Percentiles rank a stretch among this genome's conserved stretches.
Evolutionary conservation across 2,888 invertebrate genomes (phyloP).

Genomic region (Pycnomerus fuliginosus): DNA sequence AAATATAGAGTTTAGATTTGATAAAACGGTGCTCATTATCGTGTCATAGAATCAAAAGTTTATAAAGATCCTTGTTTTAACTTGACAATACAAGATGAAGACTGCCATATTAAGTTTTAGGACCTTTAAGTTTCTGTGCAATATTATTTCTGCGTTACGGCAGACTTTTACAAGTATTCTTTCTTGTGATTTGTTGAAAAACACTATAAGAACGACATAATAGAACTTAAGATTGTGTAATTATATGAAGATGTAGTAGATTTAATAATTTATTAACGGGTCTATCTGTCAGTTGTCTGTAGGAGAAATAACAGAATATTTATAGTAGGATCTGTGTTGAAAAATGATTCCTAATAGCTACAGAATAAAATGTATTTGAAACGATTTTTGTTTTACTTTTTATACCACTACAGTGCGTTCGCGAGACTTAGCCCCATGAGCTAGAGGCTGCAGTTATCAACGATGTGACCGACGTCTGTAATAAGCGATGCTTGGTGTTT

Average conservation of each 20-base stretch:
- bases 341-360: constrained; percentile 41
- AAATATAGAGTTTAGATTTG: constrained; percentile 36
- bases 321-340: constrained; percentile 45
- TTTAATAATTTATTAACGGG: constrained; percentile 49
- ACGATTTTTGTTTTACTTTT: too few relatives aligned
- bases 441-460: too few relatives aligned
- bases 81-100: constrained; percentile 46
- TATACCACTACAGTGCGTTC: too few relatives aligned
- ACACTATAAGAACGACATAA: constrained; percentile 20
- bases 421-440: too few relatives aligned
- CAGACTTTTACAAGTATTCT: too few relatives aligned
- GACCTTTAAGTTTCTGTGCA: constrained; percentile 18
- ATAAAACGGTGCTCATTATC: constrained; percentile 43
- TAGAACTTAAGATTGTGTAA: constrained; percentile 32
- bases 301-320: constrained; percentile 36
- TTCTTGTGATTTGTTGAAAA: constrained; percentile 31
- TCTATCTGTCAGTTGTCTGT: constrained; percentile 41
- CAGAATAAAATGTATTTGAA: constrained; percentile 28
- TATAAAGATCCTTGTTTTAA: constrained; percentile 28
- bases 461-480: too few relatives aligned
- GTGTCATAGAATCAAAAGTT: constrained; percentile 27
- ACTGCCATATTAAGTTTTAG: constrained; percentile 36
- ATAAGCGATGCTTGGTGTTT: too few relatives aligned
- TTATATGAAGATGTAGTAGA: constrained; percentile 31
- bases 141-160: constrained; percentile 20